Conservation (phyloP, 2,113 vertebrate genomes). For the Leptocoma aspasia region DNA sequence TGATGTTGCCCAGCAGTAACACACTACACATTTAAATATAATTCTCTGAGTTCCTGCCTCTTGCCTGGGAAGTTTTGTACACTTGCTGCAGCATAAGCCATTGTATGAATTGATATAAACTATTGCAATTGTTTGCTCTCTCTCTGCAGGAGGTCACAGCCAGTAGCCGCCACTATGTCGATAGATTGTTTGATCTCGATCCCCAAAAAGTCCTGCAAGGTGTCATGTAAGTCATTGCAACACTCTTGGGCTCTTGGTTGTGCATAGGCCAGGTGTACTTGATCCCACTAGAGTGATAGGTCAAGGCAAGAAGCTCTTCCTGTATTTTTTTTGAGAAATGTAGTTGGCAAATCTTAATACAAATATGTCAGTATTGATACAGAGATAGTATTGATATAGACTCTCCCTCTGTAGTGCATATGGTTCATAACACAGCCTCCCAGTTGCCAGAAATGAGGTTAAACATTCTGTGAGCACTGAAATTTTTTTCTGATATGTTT, state of each 20-base stretch:
- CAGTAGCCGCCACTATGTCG: constrained; percentile 98
- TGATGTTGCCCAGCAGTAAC: not conserved
- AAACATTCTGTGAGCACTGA: not conserved
- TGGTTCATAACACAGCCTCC: not conserved
- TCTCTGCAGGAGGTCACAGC: constrained; percentile 92
- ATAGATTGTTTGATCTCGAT: constrained; percentile 97
- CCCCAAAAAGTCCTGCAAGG: constrained; percentile 98
- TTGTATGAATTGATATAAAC: not conserved
- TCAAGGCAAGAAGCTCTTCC: not conserved
- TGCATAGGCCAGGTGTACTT: not conserved
- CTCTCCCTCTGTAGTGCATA: not conserved
- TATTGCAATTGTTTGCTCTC: not conserved
- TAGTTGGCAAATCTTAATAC: not conserved
- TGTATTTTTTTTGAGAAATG: not conserved
- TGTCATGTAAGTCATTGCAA: constrained; percentile 92
- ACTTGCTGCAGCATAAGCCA: not conserved
- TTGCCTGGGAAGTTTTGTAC: not conserved
- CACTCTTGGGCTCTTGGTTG: constrained; percentile 22
- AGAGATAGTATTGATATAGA: not conserved
- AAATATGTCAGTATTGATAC: not conserved
- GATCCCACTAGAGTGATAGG: not conserved
- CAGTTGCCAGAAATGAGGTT: not conserved
- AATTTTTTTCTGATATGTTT: rapidly evolving
- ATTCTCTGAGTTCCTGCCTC: not conserved
- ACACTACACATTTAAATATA: not conserved